Evolutionary conservation across 2,113 vertebrate genomes (phyloP).

Genomic region (Probosciger aterrimus): DNA sequence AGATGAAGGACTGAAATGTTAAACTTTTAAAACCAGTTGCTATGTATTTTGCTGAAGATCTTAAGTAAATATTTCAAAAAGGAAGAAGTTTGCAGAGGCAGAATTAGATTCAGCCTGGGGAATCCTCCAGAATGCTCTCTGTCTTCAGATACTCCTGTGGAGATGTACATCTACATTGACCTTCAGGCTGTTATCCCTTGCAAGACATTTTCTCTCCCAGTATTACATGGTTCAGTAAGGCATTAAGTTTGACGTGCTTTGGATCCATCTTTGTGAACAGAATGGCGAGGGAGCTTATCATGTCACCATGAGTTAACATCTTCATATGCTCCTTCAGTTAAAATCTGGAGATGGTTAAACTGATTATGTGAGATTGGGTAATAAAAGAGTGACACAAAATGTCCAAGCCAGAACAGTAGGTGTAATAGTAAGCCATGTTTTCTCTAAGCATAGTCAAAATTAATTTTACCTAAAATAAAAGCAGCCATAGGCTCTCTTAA

Average conservation of each 20-base stretch:
- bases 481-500: neutral
- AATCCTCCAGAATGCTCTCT: neutral
- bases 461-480: neutral
- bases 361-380: neutral
- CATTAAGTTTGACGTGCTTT: neutral
- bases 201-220: neutral
- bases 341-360: neutral
- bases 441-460: neutral
- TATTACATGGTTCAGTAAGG: neutral
- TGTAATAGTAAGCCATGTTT: neutral
- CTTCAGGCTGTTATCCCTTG: neutral
- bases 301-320: neutral
- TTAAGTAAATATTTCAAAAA: neutral
- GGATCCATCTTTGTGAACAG: neutral
- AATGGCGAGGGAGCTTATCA: neutral
- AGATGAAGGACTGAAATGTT: neutral
- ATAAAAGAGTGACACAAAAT: neutral
- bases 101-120: neutral
- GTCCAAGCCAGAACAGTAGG: neutral
- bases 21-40: neutral
- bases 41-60: neutral
- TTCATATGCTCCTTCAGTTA: neutral
- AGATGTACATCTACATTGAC: neutral
- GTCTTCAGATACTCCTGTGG: neutral
- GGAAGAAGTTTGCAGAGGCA: neutral